These are phyloP conservation scores for Tholera decimalis DNA, from an alignment of 2,888 invertebrate genomes.

Conservation along the genomic window DNA sequence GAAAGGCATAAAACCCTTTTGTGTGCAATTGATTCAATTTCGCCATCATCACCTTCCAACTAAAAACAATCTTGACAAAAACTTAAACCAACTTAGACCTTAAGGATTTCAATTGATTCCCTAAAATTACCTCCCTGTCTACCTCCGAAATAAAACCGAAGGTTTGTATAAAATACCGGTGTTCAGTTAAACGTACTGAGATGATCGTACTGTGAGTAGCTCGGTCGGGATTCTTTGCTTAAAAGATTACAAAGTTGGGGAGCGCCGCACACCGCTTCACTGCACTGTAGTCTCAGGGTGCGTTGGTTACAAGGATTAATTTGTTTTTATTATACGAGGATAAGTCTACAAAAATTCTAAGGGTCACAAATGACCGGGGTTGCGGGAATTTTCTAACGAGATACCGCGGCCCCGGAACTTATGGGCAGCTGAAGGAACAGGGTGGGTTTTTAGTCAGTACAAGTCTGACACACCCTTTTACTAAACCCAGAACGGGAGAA, in stretches of 20 bases:
- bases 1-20: no score
- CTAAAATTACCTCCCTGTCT: conserved; percentile 24
- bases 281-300: conserved; percentile 9
- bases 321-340: conserved; percentile 11
- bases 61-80: not conserved
- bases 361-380: no score
- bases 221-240: conserved; percentile 73
- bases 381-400: not conserved
- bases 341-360: not conserved
- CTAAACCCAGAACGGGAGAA: no score
- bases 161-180: conserved; percentile 67
- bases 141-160: conserved; percentile 54
- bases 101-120: not conserved
- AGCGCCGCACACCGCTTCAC: conserved; percentile 47
- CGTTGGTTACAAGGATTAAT: not conserved
- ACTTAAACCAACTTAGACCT: not conserved
- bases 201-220: conserved; percentile 76
- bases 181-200: conserved; percentile 80
- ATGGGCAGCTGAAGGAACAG: no score
- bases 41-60: not conserved
- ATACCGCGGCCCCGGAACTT: no score
- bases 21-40: not conserved
- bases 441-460: no score
- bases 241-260: conserved; percentile 81
- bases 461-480: no score